Percentiles rank a stretch among this genome's conserved stretches.
phyloP scores from a whole-genome alignment of 2,113 vertebrate species.

The Cynoglossus semilaevis region DNA sequence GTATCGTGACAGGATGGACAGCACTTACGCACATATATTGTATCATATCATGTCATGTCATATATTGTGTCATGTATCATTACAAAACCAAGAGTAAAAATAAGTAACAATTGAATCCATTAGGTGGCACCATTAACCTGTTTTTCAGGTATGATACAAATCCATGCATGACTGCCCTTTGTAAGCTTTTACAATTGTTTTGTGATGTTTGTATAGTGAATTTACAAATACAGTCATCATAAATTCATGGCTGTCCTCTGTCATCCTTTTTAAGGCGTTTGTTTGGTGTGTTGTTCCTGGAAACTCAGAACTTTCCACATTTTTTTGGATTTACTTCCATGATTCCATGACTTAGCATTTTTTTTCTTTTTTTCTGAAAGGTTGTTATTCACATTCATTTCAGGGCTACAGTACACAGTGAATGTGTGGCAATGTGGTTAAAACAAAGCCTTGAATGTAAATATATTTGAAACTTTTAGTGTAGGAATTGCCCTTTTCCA shows the following conservation, averaged over 20 bases:
- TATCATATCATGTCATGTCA: too few relatives aligned
- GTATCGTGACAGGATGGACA: neutral
- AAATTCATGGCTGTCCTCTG: neutral
- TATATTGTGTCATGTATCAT: too few relatives aligned
- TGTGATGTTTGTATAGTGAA: neutral
- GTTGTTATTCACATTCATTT: too few relatives aligned
- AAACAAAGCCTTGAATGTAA: too few relatives aligned
- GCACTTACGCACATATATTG: neutral
- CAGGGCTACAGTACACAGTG: too few relatives aligned
- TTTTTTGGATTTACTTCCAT: neutral
- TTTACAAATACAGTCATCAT: neutral
- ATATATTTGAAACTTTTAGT: too few relatives aligned
- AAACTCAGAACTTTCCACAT: neutral
- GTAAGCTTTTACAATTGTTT: neutral
- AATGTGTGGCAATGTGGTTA: too few relatives aligned
- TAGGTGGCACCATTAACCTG: constrained; percentile 5
- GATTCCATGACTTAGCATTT: too few relatives aligned
- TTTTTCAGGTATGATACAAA: neutral
- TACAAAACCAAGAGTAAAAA: neutral
- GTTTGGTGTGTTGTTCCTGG: neutral
- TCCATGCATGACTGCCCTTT: neutral
- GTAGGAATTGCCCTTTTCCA: too few relatives aligned
- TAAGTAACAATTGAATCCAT: constrained; percentile 4
- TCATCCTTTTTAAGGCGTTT: neutral
- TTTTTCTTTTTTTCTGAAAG: too few relatives aligned